Evolutionary conservation across 2,888 invertebrate genomes (phyloP).

Genomic region (Sarcophaga subvicina): DNA sequence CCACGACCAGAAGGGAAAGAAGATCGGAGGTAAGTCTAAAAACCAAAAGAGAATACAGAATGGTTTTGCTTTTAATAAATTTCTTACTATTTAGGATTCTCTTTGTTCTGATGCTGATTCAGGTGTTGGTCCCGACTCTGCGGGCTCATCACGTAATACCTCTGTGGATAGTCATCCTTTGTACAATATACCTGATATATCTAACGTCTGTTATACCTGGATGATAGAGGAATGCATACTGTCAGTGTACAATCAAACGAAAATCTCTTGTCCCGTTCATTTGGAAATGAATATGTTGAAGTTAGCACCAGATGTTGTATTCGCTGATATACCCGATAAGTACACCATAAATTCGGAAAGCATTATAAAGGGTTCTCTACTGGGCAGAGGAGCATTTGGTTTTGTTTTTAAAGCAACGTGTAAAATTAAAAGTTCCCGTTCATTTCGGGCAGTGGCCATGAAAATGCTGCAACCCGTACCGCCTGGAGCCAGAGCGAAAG

Average conservation of each 20-base stretch:
- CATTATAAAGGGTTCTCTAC: slow-evolving; percentile 88
- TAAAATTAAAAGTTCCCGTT: slow-evolving; percentile 84
- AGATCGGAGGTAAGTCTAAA: slow-evolving; percentile 72
- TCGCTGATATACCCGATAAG: slow-evolving; percentile 93
- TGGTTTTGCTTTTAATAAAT: not conserved
- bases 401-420: slow-evolving; percentile 94
- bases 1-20: slow-evolving; percentile 76
- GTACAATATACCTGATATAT: slow-evolving; percentile 79
- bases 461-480: slow-evolving; percentile 98
- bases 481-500: slow-evolving; percentile 84
- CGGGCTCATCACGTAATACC: slow-evolving; percentile 91
- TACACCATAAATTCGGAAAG: slow-evolving; percentile 92
- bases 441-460: slow-evolving; percentile 90
- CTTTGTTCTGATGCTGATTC: slow-evolving; percentile 93
- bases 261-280: slow-evolving; percentile 90
- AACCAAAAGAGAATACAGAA: not conserved
- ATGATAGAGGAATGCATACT: slow-evolving; percentile 98
- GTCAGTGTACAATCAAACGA: slow-evolving; percentile 89
- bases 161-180: slow-evolving; percentile 90
- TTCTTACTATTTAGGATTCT: slow-evolving; percentile 83
- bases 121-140: slow-evolving; percentile 92
- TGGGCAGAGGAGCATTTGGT: slow-evolving; percentile 99
- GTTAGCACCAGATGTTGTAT: slow-evolving; percentile 97
- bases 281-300: slow-evolving; percentile 88
- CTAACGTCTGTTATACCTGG: slow-evolving; percentile 88